These are phyloP conservation scores for Columba janthina DNA, from an alignment of 2,113 vertebrate species.

Conservation along the genomic window DNA sequence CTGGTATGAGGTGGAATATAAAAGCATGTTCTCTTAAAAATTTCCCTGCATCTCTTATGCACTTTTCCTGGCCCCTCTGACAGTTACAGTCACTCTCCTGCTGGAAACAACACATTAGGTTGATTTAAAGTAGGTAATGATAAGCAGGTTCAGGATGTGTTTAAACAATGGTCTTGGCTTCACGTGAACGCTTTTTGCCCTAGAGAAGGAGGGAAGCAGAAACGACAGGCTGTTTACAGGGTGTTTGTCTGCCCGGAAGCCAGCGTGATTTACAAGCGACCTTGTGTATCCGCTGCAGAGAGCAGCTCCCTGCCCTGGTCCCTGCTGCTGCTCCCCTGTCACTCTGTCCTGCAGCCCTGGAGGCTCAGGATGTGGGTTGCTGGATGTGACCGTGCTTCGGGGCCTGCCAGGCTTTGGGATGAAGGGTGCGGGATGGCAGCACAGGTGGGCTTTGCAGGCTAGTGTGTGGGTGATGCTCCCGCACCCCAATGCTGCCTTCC, in stretches of 20 bases:
- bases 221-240: not conserved
- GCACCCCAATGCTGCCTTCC: not conserved
- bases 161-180: not conserved
- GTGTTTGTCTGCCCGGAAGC: not conserved
- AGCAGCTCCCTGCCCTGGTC: not conserved
- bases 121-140: not conserved
- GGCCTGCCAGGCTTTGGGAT: not conserved
- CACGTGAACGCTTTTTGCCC: not conserved
- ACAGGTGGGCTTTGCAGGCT: not conserved
- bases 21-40: not conserved
- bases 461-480: not conserved
- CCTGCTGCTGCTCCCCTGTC: not conserved
- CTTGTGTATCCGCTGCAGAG: not conserved
- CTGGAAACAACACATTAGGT: not conserved
- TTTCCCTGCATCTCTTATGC: not conserved
- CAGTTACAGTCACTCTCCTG: not conserved
- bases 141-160: not conserved
- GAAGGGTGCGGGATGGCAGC: not conserved
- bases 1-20: not conserved
- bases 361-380: not conserved
- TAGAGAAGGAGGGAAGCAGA: not conserved
- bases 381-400: accelerated
- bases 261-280: not conserved
- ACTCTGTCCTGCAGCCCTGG: not conserved
- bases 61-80: not conserved